Percentiles rank a stretch among this genome's conserved stretches.
Conservation (phyloP, 2,888 invertebrate species). For the Hoplodrina blanda region DNA sequence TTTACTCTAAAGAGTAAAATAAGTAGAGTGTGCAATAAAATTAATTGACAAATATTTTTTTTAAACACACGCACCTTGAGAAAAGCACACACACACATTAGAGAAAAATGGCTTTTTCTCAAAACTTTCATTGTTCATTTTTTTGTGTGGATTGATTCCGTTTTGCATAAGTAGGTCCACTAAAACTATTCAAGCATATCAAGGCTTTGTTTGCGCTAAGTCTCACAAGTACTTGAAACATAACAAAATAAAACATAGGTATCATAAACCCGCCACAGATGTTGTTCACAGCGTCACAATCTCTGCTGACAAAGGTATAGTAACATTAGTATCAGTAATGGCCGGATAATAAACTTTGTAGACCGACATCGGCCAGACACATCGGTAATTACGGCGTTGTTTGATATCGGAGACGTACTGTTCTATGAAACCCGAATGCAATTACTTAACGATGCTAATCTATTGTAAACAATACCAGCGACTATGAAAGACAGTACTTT, state of each 20-base stretch:
- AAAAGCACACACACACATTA: too few species aligned
- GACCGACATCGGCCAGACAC: conserved; percentile 32
- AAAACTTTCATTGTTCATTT: too few species aligned
- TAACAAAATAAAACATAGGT: neutral
- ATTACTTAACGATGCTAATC: conserved; percentile 11
- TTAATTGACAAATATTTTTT: too few species aligned
- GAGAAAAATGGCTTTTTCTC: too few species aligned
- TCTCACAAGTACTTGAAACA: neutral
- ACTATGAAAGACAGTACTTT: conserved; percentile 3
- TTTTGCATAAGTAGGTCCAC: too few species aligned
- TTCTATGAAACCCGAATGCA: conserved; percentile 47
- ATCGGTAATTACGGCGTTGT: conserved; percentile 18
- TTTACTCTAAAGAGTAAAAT: too few species aligned
- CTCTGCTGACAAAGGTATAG: conserved; percentile 32
- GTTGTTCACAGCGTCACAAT: conserved; percentile 27
- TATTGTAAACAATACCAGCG: conserved; percentile 24
- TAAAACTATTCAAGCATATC: too few species aligned
- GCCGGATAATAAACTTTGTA: conserved; percentile 59
- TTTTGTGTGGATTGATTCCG: too few species aligned
- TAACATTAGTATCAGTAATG: conserved; percentile 19
- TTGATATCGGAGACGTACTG: conserved; percentile 48
- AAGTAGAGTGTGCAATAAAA: too few species aligned
- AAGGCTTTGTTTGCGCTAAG: too few species aligned
- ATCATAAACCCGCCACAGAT: neutral
- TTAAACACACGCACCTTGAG: too few species aligned